Conservation (phyloP, 2,888 invertebrate species). For the Tribolium freemani region DNA sequence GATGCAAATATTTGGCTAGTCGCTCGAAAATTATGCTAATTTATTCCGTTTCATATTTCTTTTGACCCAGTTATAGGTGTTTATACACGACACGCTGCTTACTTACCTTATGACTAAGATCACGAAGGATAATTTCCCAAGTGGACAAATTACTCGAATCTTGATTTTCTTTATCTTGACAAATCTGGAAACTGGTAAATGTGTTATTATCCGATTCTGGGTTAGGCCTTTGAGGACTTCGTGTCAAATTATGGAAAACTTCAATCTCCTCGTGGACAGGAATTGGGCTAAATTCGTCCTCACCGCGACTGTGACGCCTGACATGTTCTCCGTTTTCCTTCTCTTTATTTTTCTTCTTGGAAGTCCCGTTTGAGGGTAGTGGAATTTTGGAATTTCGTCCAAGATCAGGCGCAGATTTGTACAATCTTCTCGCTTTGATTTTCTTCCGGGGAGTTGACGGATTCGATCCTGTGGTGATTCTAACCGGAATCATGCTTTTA, state of each 20-base stretch:
- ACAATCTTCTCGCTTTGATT: constrained; percentile 56
- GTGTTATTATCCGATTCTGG: neutral
- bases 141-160: constrained; percentile 9
- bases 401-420: constrained; percentile 61
- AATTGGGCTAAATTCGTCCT: constrained; percentile 61
- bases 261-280: constrained; percentile 76
- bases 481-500: constrained; percentile 69
- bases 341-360: neutral
- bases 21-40: constrained; percentile 22
- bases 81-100: constrained; percentile 30
- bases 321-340: neutral
- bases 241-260: constrained; percentile 77
- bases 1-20: constrained; percentile 42
- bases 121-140: constrained; percentile 21
- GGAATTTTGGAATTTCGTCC: constrained; percentile 55
- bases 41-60: constrained; percentile 28
- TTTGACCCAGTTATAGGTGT: constrained; percentile 35
- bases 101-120: constrained; percentile 42
- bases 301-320: constrained; percentile 48
- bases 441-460: constrained; percentile 68
- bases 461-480: constrained; percentile 60
- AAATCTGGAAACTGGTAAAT: constrained; percentile 54
- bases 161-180: constrained; percentile 25
- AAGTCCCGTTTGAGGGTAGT: constrained; percentile 35
- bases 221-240: constrained; percentile 70